These are phyloP conservation scores for Drosophila rufa DNA, from an alignment of 1,140 invertebrate species.

Conservation along the genomic window DNA sequence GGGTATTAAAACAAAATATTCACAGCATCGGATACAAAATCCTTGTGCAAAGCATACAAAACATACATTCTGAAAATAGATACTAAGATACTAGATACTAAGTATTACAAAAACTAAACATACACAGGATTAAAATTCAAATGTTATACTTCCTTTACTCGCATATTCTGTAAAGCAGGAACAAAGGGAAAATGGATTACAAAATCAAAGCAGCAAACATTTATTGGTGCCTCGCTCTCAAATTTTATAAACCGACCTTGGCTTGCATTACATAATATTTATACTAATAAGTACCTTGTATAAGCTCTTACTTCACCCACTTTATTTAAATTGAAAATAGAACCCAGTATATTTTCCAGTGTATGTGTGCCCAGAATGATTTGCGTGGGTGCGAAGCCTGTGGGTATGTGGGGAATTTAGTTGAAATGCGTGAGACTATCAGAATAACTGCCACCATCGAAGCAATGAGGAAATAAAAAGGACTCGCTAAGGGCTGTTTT, in stretches of 20 bases:
- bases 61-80: not conserved
- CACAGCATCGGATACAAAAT: not conserved
- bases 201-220: not conserved
- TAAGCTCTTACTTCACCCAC: too few relatives aligned
- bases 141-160: not conserved
- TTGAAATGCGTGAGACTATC: not conserved
- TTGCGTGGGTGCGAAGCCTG: conserved; percentile 2
- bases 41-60: too few relatives aligned
- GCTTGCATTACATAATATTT: too few relatives aligned
- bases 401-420: conserved; percentile 8
- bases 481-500: conserved; percentile 7
- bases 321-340: not conserved
- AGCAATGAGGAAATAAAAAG: conserved; percentile 6
- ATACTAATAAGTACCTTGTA: too few relatives aligned
- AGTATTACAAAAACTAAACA: not conserved
- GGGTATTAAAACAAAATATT: not conserved
- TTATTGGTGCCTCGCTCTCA: not conserved
- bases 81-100: too few relatives aligned
- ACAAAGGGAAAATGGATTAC: not conserved
- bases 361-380: conserved; percentile 13
- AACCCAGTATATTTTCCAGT: not conserved
- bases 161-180: not conserved
- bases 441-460: not conserved
- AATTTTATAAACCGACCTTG: too few relatives aligned
- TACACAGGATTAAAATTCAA: not conserved